Evolutionary conservation across 2,113 vertebrate genomes (phyloP), one percentile per base, ranked within the genome.

Genomic region (Coreoperca whiteheadi): DNA sequence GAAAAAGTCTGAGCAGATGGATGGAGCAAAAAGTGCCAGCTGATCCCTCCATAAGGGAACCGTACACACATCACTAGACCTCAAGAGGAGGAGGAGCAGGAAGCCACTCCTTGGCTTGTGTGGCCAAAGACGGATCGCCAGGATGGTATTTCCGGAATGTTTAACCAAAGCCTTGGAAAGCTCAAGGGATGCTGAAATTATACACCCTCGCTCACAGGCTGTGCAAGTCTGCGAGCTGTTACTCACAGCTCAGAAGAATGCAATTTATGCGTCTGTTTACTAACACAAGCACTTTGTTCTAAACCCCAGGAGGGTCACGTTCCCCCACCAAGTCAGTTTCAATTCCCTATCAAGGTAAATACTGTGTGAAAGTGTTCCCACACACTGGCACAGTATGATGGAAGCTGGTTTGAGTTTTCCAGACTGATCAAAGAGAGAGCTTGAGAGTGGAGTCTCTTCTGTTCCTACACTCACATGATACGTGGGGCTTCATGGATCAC

Each of bases 191-290:
- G 82, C 88, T 74, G 74, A 87, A 90, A 93, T 91, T 87, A 88
- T 85, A 88, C 83, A 66, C 79, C 76, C 67, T 66, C 53, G n/a
- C 78, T 80, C 71, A 32, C 54, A 76, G 85, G 60, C 82, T 69
- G 70, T 9, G 77, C 67, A 41, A 83, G 86, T 89, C 90, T 88
- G 85, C 20, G 79, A 91, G 80, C 82, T 80, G 77, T 90, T 90
- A 82, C 87, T 79, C 77, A 76, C 80, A 82, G 85, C 90, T 85
- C 74, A 67, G 74, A 91, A 83, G 74, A 91, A 90, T 83, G 78
- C 77, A 89, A 93, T 90, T 89, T 90, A 90, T 93, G 89, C 85
- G 37, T 92, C 83, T 92, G 90, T 95, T 94, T 92, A 92, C 91
- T 79, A 87, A 91, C 86, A 91, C 82, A 63, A 87, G 88, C 82